These are phyloP conservation scores for Eristalis pertinax DNA, from an alignment of 2,888 invertebrate species.

Conservation along the genomic window DNA sequence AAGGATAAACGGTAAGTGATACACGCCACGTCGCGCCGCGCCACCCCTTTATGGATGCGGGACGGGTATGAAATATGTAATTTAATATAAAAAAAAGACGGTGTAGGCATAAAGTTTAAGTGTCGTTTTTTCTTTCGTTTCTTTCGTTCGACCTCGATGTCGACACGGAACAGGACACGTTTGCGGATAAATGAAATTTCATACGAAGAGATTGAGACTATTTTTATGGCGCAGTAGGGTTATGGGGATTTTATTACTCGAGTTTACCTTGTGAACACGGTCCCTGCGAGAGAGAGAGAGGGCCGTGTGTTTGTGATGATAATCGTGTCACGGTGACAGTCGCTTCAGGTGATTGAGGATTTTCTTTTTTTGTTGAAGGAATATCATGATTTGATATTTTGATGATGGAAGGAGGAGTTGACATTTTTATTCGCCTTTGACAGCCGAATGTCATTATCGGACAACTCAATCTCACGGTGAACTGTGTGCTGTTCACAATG, in stretches of 20 bases:
- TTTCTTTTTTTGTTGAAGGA: too few species aligned
- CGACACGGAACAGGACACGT: neutral
- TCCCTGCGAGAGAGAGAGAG: neutral
- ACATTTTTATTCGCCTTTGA: too few species aligned
- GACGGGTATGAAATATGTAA: neutral
- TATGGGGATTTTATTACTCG: neutral
- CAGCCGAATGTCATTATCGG: too few species aligned
- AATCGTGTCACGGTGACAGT: neutral
- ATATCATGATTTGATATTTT: too few species aligned
- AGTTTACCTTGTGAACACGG: neutral
- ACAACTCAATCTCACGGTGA: too few species aligned
- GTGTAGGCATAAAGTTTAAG: neutral
- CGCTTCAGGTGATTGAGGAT: too few species aligned
- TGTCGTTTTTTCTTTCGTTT: neutral
- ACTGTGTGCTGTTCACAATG: too few species aligned
- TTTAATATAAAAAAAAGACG: constrained; percentile 1
- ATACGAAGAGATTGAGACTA: constrained; percentile 3
- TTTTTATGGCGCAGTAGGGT: neutral
- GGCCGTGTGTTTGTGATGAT: neutral
- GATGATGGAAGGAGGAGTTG: too few species aligned
- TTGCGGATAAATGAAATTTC: constrained; percentile 4
- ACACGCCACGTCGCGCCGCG: neutral
- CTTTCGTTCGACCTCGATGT: neutral
- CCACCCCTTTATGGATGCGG: neutral
- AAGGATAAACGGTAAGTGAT: constrained; percentile 83